A percentile compares a stretch with the other conserved stretches of the same genome.
Conservation (phyloP, 2,113 vertebrate species). For the Dicaeum eximium region DNA sequence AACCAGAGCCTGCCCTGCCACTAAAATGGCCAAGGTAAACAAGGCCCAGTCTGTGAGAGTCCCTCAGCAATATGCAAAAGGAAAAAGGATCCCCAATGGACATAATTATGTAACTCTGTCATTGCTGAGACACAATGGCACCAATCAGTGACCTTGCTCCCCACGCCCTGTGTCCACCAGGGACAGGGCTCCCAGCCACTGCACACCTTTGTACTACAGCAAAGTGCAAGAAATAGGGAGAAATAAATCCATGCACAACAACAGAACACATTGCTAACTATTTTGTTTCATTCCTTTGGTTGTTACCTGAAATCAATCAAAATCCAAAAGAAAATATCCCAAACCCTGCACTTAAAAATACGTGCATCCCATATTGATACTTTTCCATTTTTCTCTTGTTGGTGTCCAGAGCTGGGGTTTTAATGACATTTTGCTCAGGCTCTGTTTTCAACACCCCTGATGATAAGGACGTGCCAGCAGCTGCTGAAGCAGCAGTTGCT, state of each 20-base stretch:
- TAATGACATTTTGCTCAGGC: background rate
- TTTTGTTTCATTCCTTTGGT: background rate
- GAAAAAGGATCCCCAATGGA: background rate
- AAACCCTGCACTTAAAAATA: background rate
- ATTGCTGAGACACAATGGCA: background rate
- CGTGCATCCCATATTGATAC: background rate
- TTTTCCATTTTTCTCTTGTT: background rate
- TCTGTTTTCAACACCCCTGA: background rate
- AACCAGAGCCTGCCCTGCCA: background rate
- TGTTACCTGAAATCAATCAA: background rate
- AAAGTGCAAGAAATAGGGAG: accelerated
- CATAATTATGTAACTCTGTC: background rate
- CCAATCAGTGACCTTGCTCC: background rate
- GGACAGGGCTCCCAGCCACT: background rate
- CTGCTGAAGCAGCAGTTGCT: slow-evolving; percentile 54
- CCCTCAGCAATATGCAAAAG: background rate
- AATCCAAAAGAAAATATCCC: background rate
- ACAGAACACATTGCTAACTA: background rate
- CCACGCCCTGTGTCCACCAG: background rate
- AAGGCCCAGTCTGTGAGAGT: background rate
- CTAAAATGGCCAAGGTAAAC: slow-evolving; percentile 9
- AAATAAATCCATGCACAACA: background rate
- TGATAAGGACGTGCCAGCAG: slow-evolving; percentile 24
- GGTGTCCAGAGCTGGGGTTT: background rate
- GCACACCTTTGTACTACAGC: accelerated